Evolutionary conservation across 2,113 vertebrate species (phyloP).

Genomic region (Scophthalmus maximus): DNA sequence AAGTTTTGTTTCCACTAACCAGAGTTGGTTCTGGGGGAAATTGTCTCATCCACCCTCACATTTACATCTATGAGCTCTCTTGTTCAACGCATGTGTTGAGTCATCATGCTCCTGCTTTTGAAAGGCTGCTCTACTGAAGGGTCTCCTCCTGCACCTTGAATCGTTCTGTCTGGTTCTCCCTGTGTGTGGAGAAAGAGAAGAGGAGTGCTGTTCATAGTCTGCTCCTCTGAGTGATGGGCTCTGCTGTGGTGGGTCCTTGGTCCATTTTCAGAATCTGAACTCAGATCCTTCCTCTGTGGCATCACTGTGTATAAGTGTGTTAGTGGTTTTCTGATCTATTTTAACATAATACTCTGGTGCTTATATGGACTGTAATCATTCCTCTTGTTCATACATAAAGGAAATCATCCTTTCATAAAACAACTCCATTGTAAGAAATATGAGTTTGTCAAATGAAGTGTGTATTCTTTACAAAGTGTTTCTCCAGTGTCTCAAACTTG

Average conservation of each 20-base stretch:
- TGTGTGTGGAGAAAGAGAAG: too few species aligned
- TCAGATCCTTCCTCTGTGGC: conserved; percentile 8
- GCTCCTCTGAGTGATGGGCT: neutral
- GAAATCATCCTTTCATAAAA: too few species aligned
- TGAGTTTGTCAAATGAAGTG: too few species aligned
- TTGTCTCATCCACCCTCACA: conserved; percentile 45
- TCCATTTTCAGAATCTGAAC: too few species aligned
- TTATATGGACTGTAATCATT: too few species aligned
- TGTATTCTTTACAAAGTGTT: too few species aligned
- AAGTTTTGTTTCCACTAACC: conserved; percentile 57
- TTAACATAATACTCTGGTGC: too few species aligned
- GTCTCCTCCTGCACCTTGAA: conserved; percentile 11
- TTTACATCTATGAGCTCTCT: conserved; percentile 47
- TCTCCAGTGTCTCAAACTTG: too few species aligned
- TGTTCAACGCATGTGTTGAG: conserved; percentile 42
- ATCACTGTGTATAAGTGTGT: conserved; percentile 9
- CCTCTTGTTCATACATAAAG: too few species aligned
- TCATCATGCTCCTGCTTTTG: neutral
- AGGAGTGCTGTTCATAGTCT: too few species aligned
- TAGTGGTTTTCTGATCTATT: too few species aligned
- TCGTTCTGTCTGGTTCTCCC: neutral
- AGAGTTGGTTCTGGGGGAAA: conserved; percentile 28
- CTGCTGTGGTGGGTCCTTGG: conserved; percentile 8
- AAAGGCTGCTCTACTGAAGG: neutral
- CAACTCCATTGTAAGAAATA: too few species aligned